These are phyloP conservation scores for Mycetomoellerius zeteki DNA, from an alignment of 1,140 invertebrate species.

Conservation along the genomic window DNA sequence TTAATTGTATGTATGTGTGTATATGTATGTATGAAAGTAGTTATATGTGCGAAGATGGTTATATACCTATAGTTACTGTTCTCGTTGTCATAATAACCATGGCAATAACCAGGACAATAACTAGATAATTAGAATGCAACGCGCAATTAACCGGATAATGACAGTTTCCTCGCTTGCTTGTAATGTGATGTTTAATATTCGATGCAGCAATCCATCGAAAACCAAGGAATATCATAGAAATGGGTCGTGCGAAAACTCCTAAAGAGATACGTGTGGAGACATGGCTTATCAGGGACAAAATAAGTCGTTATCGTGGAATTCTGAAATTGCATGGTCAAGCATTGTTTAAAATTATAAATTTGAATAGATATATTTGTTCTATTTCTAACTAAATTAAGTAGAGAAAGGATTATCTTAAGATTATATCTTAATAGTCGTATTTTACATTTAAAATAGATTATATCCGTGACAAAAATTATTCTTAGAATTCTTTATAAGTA, in stretches of 20 bases:
- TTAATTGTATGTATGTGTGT: too few species aligned
- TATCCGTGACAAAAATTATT: too few species aligned
- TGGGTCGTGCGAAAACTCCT: neutral
- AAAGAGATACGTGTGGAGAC: slow-evolving; percentile 85
- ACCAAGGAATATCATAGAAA: neutral
- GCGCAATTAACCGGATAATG: slow-evolving; percentile 27
- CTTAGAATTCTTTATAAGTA: too few species aligned
- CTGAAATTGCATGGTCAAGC: slow-evolving; percentile 89
- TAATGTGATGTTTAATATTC: slow-evolving; percentile 30
- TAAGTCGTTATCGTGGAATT: slow-evolving; percentile 89
- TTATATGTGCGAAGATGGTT: too few species aligned
- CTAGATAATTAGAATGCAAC: neutral
- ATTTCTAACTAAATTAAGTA: slow-evolving; percentile 5
- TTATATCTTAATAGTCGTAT: neutral
- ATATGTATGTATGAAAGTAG: too few species aligned
- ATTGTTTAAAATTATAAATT: slow-evolving; percentile 14
- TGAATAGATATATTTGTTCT: neutral
- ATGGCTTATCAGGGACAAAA: slow-evolving; percentile 89
- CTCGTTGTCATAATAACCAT: slow-evolving; percentile 41
- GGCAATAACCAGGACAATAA: too few species aligned
- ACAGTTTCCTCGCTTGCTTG: slow-evolving; percentile 16
- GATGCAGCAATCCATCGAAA: neutral
- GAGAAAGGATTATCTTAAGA: neutral
- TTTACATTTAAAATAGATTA: slow-evolving; percentile 21
- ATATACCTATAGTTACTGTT: slow-evolving; percentile 17